Percentiles rank a stretch among this genome's conserved stretches.
Evolutionary conservation across 2,888 invertebrate species (phyloP).

Genomic region (Tridacna gigas): DNA sequence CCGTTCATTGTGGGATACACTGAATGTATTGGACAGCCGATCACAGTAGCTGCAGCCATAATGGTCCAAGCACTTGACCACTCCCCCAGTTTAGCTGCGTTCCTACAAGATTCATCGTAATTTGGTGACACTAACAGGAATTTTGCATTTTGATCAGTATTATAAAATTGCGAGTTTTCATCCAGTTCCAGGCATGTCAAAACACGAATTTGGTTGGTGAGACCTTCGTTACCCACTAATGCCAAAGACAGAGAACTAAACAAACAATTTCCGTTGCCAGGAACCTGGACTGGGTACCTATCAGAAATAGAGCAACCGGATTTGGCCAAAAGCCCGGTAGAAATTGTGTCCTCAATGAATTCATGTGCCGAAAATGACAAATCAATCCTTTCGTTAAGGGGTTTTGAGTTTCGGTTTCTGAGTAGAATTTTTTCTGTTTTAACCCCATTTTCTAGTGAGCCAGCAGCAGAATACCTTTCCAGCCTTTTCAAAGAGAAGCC

Average conservation of each 20-base stretch:
- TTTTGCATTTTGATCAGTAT: too few relatives aligned
- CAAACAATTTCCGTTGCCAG: background rate
- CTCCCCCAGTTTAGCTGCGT: too few relatives aligned
- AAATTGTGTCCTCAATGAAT: too few relatives aligned
- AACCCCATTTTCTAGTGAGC: background rate
- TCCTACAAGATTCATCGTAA: background rate
- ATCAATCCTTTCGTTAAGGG: background rate
- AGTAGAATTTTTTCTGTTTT: slow-evolving; percentile 5
- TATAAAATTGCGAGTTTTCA: too few relatives aligned
- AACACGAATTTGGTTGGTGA: background rate
- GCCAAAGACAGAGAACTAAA: slow-evolving; percentile 7
- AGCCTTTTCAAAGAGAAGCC: background rate
- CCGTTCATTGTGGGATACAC: background rate
- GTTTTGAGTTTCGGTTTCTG: background rate
- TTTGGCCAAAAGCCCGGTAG: background rate
- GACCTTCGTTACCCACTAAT: slow-evolving; percentile 5
- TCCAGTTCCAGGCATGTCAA: slow-evolving; percentile 3
- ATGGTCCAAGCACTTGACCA: too few relatives aligned
- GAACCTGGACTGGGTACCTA: background rate
- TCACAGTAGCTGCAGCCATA: too few relatives aligned
- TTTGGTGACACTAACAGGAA: too few relatives aligned
- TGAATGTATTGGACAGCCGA: background rate
- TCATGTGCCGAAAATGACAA: background rate
- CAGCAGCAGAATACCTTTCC: background rate
- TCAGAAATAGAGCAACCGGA: background rate